phyloP scores from a whole-genome alignment of 2,113 vertebrate genomes.

The Siniperca chuatsi region DNA sequence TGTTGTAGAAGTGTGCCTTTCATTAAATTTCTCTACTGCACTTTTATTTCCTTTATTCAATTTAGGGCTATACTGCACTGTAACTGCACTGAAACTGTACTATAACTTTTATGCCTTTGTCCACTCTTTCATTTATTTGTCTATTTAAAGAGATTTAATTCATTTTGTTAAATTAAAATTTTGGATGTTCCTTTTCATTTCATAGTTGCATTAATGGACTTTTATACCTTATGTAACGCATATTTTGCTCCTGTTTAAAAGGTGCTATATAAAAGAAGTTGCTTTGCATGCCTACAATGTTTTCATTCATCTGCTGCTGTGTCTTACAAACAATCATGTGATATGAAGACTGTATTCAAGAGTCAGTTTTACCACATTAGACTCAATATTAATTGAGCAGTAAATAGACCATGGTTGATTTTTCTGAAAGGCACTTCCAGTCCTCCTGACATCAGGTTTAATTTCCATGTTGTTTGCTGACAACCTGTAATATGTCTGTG shows the following conservation, averaged over 20 bases:
- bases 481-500: not conserved
- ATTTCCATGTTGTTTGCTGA: not conserved
- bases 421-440: slow-evolving; percentile 1
- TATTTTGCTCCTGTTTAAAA: not conserved
- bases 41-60: not conserved
- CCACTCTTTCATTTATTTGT: too few relatives aligned
- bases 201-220: not conserved
- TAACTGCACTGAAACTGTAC: not conserved
- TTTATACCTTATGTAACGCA: not conserved
- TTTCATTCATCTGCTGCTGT: not conserved
- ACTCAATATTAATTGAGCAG: not conserved
- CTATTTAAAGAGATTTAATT: not conserved
- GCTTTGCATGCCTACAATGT: not conserved
- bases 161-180: not conserved
- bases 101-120: not conserved
- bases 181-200: not conserved
- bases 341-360: not conserved
- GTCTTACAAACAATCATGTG: not conserved
- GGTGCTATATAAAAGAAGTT: not conserved
- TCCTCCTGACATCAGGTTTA: not conserved
- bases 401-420: not conserved
- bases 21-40: not conserved
- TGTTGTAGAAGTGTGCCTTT: not conserved
- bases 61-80: not conserved
- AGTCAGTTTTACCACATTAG: not conserved